phyloP scores from a whole-genome alignment of 2,797 vertebrate genomes.

The Echiichthys vipera region DNA sequence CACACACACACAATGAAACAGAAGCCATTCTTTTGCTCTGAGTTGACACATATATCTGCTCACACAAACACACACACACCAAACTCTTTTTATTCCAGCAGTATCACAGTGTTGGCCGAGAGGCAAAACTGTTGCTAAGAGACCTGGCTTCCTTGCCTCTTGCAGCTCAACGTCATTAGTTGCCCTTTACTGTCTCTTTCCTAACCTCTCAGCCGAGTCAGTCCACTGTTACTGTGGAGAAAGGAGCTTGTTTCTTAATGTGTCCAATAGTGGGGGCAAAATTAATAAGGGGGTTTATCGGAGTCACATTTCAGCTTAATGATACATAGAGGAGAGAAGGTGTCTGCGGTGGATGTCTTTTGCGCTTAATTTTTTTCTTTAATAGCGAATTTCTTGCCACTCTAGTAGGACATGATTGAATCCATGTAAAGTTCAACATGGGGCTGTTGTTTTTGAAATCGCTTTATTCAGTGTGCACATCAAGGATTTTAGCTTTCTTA shows the following conservation, averaged over 20 bases:
- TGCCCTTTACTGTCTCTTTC: conserved; percentile 73
- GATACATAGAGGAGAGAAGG: neutral
- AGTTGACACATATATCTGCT: conserved; percentile 14
- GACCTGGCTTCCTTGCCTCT: conserved; percentile 66
- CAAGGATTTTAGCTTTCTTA: conserved; percentile 20
- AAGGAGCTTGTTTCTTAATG: conserved; percentile 19
- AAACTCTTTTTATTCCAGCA: conserved; percentile 53
- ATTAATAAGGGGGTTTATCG: conserved; percentile 53
- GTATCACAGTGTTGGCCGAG: conserved; percentile 42
- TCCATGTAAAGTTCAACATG: neutral
- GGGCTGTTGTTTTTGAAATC: conserved; percentile 8
- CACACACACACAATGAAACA: conserved; percentile 1
- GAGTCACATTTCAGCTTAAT: too few species aligned
- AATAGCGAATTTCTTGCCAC: conserved; percentile 7
- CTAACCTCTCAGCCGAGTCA: conserved; percentile 42
- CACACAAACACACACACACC: conserved; percentile 25
- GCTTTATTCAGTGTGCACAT: neutral
- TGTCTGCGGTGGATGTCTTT: neutral
- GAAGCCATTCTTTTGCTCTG: conserved; percentile 12
- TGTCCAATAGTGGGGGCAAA: conserved; percentile 19
- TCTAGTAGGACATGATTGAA: conserved; percentile 1
- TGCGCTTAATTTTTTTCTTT: conserved; percentile 22
- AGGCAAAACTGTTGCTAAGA: conserved; percentile 80
- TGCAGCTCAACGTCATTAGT: conserved; percentile 71
- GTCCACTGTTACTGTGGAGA: conserved; percentile 30